Evolutionary conservation across 37 sponge, comb jelly and placozoan genomes (phyloP).

Genomic region (Bolinopsis microptera): DNA sequence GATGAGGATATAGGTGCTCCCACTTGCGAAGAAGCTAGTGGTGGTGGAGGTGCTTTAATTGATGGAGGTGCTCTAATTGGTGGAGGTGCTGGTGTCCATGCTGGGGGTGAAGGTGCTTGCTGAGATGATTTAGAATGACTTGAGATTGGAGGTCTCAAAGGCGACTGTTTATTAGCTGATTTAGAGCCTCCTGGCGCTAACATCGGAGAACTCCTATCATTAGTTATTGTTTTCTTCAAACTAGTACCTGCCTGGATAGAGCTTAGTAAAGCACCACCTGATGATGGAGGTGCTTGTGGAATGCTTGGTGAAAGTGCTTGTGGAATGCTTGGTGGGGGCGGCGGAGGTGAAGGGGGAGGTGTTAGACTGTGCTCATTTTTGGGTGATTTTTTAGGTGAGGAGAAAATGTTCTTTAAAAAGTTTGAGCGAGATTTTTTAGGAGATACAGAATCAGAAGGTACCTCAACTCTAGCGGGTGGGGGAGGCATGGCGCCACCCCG

Average conservation of each 20-base stretch:
- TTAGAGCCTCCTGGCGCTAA: neutral
- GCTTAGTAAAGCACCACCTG: neutral
- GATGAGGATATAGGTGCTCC: neutral
- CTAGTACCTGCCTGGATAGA: neutral
- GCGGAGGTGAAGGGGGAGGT: neutral
- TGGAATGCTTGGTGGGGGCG: neutral
- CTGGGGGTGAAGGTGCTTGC: conserved; percentile 1
- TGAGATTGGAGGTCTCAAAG: neutral
- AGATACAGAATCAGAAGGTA: neutral
- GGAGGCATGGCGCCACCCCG: conserved; percentile 28
- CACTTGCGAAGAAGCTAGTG: neutral
- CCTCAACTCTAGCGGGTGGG: conserved; percentile 4
- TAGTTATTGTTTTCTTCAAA: neutral
- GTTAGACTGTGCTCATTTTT: neutral
- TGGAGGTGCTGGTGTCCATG: neutral
- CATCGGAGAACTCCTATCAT: neutral
- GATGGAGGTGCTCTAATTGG: neutral
- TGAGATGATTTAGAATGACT: neutral
- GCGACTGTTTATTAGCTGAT: neutral
- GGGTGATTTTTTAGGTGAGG: neutral
- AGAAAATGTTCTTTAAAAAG: neutral
- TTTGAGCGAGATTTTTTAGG: neutral
- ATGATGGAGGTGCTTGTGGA: neutral
- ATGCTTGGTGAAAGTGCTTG: too few relatives aligned
- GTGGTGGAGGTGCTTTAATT: too few relatives aligned